A percentile compares a stretch with the other conserved stretches of the same genome.
Evolutionary conservation across 64 coral and sea anemone species (phyloP).

Genomic region (Trachythela sp.): DNA sequence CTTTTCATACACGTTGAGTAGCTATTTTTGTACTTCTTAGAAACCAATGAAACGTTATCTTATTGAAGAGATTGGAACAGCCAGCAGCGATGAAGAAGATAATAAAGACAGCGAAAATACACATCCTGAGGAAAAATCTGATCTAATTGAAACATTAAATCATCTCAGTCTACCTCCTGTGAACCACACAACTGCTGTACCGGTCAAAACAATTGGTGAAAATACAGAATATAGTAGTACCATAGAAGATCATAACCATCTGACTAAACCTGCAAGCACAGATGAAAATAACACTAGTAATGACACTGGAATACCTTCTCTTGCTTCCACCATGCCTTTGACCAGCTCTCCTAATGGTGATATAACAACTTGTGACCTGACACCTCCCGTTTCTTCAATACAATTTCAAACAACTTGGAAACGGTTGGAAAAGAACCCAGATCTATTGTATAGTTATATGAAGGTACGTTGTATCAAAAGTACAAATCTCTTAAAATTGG

Average conservation of each 20-base stretch:
- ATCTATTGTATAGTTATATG: neutral
- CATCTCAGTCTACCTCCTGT: too few species aligned
- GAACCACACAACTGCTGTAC: neutral
- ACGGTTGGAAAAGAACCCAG: slow-evolving; percentile 40
- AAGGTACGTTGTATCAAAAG: neutral
- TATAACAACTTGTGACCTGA: neutral
- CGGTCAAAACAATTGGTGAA: neutral
- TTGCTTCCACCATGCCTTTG: too few species aligned
- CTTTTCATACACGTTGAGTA: too few species aligned
- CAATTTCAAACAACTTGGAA: slow-evolving; percentile 66
- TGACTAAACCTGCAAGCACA: neutral
- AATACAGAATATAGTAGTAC: neutral
- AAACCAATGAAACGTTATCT: slow-evolving; percentile 60
- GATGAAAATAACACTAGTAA: too few species aligned
- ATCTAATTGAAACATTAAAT: neutral
- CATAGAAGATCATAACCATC: slow-evolving; percentile 2
- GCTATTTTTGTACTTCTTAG: slow-evolving; percentile 27
- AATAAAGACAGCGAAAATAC: neutral
- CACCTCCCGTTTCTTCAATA: slow-evolving; percentile 19
- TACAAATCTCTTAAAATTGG: too few species aligned
- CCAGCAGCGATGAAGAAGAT: slow-evolving; percentile 47
- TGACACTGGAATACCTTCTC: too few species aligned
- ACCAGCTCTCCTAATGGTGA: neutral
- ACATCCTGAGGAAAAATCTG: neutral
- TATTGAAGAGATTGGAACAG: slow-evolving; percentile 59